A percentile compares a stretch with the other conserved stretches of the same genome.
Conservation (phyloP, 2,888 invertebrate genomes). For the Xylota segnis region DNA sequence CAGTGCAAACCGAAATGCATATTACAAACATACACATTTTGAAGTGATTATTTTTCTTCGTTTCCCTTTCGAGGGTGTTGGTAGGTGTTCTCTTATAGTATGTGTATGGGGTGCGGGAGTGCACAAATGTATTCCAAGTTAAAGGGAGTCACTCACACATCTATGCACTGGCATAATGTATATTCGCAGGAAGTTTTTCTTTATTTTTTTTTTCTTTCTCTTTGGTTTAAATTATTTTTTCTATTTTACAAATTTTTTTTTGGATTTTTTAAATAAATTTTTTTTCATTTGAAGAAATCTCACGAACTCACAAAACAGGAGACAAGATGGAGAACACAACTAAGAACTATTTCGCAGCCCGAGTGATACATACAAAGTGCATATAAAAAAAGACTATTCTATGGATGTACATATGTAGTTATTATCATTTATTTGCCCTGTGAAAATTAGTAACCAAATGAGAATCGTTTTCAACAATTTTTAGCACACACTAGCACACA, state of each 20-base stretch:
- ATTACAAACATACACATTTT: conserved; percentile 80
- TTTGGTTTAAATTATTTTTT: not conserved
- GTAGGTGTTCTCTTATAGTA: conserved; percentile 10
- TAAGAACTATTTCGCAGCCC: conserved; percentile 13
- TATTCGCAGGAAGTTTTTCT: conserved; percentile 34
- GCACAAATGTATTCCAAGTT: conserved; percentile 47
- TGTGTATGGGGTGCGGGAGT: conserved; percentile 24
- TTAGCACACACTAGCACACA: conserved; percentile 19
- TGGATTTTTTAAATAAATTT: not conserved
- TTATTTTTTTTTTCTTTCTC: conserved; percentile 13
- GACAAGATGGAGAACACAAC: conserved; percentile 5
- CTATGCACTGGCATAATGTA: conserved; percentile 12
- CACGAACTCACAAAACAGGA: not conserved
- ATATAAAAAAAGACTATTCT: conserved; percentile 15
- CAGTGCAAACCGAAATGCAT: conserved; percentile 79
- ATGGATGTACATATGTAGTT: conserved; percentile 4
- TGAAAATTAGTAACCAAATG: conserved; percentile 32
- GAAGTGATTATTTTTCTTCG: conserved; percentile 50
- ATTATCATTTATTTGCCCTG: conserved; percentile 35
- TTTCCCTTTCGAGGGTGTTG: conserved; percentile 35
- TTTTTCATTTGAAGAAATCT: conserved; percentile 8
- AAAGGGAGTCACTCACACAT: conserved; percentile 33
- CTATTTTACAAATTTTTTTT: not conserved
- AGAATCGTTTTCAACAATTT: conserved; percentile 13
- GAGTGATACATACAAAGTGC: conserved; percentile 40